Percentiles rank a stretch among this genome's conserved stretches.
These are phyloP conservation scores for Anarsia innoxiella DNA, from an alignment of 2,888 invertebrate genomes.

Conservation along the genomic window DNA sequence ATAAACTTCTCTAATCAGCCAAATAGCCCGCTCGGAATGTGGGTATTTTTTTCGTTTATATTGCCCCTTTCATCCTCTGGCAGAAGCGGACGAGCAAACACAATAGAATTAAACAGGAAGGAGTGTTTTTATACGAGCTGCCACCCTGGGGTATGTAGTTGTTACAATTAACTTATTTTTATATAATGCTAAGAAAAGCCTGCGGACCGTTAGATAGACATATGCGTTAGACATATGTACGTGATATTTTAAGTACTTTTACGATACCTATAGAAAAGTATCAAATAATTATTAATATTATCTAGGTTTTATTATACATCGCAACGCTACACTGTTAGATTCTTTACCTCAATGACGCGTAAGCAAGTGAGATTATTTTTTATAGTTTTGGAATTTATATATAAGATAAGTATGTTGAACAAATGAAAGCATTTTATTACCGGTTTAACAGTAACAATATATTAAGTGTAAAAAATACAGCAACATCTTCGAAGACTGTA, in stretches of 20 bases:
- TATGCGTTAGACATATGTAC: not conserved
- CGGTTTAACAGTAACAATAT: not conserved
- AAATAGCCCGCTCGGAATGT: conserved; percentile 24
- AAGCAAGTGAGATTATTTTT: too few species aligned
- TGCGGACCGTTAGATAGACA: not conserved
- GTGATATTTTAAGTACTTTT: not conserved
- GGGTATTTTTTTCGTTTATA: conserved; percentile 23
- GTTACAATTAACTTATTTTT: not conserved
- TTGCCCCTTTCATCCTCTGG: conserved; percentile 10
- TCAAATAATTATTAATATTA: not conserved
- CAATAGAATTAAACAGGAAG: conserved; percentile 30
- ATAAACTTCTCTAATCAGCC: conserved; percentile 28
- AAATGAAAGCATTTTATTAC: not conserved
- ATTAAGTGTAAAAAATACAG: not conserved
- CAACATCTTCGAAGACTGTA: not conserved
- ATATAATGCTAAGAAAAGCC: not conserved
- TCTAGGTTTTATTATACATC: not conserved
- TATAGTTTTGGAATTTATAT: too few species aligned
- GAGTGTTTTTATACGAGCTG: conserved; percentile 24
- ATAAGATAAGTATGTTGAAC: not conserved
- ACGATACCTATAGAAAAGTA: not conserved
- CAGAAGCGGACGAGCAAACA: conserved; percentile 23
- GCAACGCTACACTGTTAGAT: not conserved
- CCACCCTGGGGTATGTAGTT: conserved; percentile 9
- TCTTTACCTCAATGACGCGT: too few species aligned